Base-by-base conservation (phyloP, 2,797 vertebrate genomes). In the Phalanger gymnotis region DNA sequence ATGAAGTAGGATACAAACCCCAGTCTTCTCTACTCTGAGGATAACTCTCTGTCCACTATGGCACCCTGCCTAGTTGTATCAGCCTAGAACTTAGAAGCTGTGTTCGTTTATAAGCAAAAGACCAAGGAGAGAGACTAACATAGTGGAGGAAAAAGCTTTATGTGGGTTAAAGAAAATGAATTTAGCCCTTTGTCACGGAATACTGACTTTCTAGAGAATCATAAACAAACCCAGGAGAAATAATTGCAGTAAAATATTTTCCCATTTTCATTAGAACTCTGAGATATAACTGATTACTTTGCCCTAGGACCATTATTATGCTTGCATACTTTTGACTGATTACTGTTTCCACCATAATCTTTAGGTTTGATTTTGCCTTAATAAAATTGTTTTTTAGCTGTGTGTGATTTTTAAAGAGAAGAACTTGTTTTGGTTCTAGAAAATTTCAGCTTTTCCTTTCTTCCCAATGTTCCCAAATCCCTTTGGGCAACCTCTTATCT, bases 401-500 rank as follows among this genome's bases (percentile, higher is more conserved):
- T 91, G 47, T 90, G 52, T 40, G 40, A 19, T 73, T 90, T 73
- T 92, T 87, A 89, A 81, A 91, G 55, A 93, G 90, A 94, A 61
- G n/a, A 92, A 52, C 47, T 94, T 92, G 7, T 55, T 92, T 96
- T 94, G 96, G 54, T 87, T n/a, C 54, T 96, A n/a, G 66, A 89
- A 92, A 58, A 91, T 55, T 81, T 87, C 54, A 90, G 54, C 52
- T 34, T 96, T 95, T 94, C 40, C 57, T 92, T 94, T 61, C 92
- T 89, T 7, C 51, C 51, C 93, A 93, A 30, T 90, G 34, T 31
- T 14, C 53, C 34, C 22, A 14, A 90, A 94, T 56, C 93, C 94
- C 94, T 81, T 54, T 53, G 47, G 52, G 53, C 22, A 73, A 51
- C 30, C 51, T 25, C 28, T 53, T 90, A 54, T 51, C 90, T 97